A percentile compares a stretch with the other conserved stretches of the same genome.
Evolutionary conservation across 2,888 invertebrate genomes (phyloP).

Genomic region (Drosophila ezoana): DNA sequence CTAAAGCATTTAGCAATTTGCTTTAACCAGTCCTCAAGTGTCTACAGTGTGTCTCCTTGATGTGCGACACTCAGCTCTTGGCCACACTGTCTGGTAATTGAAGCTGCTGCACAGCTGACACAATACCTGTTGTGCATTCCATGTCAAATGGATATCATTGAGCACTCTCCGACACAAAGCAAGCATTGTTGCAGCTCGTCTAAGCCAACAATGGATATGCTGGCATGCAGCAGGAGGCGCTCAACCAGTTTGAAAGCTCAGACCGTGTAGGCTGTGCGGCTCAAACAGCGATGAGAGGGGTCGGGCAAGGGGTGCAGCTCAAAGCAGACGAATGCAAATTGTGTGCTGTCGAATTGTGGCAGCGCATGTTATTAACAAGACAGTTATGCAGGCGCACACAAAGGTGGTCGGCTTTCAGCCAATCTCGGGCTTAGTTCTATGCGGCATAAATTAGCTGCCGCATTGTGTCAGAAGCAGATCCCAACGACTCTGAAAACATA

Average conservation of each 20-base stretch:
- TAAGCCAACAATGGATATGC: slow-evolving; percentile 52
- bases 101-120: slow-evolving; percentile 19
- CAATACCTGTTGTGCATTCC: slow-evolving; percentile 50
- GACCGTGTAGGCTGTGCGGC: neutral
- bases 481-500: slow-evolving; percentile 57
- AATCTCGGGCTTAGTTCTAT: slow-evolving; percentile 32
- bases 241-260: slow-evolving; percentile 22
- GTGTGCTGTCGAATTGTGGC: slow-evolving; percentile 30
- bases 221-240: neutral
- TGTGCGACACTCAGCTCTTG: neutral
- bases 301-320: neutral
- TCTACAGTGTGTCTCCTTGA: neutral
- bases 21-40: neutral
- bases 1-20: too few relatives aligned
- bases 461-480: slow-evolving; percentile 60
- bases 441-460: slow-evolving; percentile 69
- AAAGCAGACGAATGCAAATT: slow-evolving; percentile 7
- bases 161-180: neutral
- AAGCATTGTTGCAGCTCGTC: slow-evolving; percentile 49
- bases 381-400: slow-evolving; percentile 65
- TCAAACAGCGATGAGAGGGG: neutral
- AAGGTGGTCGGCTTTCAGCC: slow-evolving; percentile 39
- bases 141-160: slow-evolving; percentile 21
- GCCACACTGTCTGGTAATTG: slow-evolving; percentile 44
- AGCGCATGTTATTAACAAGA: slow-evolving; percentile 62